A percentile compares a stretch with the other conserved stretches of the same genome.
Evolutionary conservation across 64 coral and sea anemone genomes (phyloP).

Genomic region (Montipora cactus): DNA sequence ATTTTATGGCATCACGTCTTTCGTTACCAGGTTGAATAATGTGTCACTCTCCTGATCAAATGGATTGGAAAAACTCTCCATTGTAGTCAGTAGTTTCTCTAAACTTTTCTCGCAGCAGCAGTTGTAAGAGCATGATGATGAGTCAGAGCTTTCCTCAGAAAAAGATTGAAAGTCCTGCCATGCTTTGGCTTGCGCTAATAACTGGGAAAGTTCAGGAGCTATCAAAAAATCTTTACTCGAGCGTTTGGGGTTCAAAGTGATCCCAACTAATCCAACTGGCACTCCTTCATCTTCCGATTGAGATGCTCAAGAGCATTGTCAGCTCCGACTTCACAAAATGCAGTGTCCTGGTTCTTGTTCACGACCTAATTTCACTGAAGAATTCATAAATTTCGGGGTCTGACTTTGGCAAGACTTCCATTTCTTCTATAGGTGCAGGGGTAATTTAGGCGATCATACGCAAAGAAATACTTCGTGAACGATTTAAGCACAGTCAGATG

Average conservation of each 20-base stretch:
- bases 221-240: constrained; percentile 17
- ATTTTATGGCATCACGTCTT: constrained; percentile 1
- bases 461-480: constrained; percentile 3
- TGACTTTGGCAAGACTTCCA: not conserved
- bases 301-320: constrained; percentile 26
- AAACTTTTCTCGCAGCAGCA: constrained; percentile 4
- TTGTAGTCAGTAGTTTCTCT: constrained; percentile 8
- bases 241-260: constrained; percentile 1
- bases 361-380: not conserved
- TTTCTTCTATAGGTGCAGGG: not conserved
- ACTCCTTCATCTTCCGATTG: constrained; percentile 56
- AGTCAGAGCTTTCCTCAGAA: not conserved
- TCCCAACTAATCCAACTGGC: constrained; percentile 2
- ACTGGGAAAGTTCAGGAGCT: constrained; percentile 8
- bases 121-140: constrained; percentile 19
- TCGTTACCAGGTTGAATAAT: constrained; percentile 36
- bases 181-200: constrained; percentile 14
- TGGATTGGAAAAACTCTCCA: constrained; percentile 15
- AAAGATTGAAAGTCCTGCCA: not conserved
- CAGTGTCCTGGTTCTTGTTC: not conserved
- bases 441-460: not conserved
- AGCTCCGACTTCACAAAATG: constrained; percentile 4
- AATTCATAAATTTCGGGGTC: constrained; percentile 7
- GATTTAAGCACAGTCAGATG: not conserved
- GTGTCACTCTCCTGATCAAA: constrained; percentile 3